Percentiles rank a stretch among this genome's conserved stretches.
These are phyloP conservation scores for Alligator sinensis DNA, from an alignment of 2,113 vertebrate species.

Conservation along the genomic window DNA sequence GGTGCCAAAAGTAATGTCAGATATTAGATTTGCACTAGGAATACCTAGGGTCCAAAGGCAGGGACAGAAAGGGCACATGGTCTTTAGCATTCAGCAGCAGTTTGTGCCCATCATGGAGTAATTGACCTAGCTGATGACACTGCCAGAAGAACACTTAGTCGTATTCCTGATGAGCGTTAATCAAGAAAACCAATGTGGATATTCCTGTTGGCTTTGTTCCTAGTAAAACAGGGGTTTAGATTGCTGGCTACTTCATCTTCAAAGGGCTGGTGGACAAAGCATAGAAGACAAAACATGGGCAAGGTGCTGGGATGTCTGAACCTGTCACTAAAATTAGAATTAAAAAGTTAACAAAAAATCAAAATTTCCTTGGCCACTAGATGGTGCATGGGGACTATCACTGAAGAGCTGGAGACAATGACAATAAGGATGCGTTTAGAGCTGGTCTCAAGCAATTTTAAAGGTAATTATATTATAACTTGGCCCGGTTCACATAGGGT, in stretches of 20 bases:
- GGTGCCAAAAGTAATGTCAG: too few relatives aligned
- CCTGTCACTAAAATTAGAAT: neutral
- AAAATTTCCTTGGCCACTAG: neutral
- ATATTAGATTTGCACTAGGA: too few relatives aligned
- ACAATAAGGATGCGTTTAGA: neutral
- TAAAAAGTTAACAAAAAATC: neutral
- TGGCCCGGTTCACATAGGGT: neutral
- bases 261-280: rapidly evolving
- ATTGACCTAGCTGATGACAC: too few relatives aligned
- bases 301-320: neutral
- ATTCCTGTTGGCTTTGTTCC: neutral
- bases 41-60: too few relatives aligned
- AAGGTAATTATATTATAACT: neutral
- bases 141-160: too few relatives aligned
- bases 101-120: too few relatives aligned
- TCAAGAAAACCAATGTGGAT: rapidly evolving
- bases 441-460: neutral
- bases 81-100: too few relatives aligned
- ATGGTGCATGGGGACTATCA: neutral
- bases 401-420: neutral
- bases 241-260: neutral
- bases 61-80: too few relatives aligned
- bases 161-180: neutral
- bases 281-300: rapidly evolving
- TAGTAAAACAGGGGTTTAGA: neutral